Base-by-base conservation (phyloP, 2,888 invertebrate genomes). In the Homarus gammarus region DNA sequence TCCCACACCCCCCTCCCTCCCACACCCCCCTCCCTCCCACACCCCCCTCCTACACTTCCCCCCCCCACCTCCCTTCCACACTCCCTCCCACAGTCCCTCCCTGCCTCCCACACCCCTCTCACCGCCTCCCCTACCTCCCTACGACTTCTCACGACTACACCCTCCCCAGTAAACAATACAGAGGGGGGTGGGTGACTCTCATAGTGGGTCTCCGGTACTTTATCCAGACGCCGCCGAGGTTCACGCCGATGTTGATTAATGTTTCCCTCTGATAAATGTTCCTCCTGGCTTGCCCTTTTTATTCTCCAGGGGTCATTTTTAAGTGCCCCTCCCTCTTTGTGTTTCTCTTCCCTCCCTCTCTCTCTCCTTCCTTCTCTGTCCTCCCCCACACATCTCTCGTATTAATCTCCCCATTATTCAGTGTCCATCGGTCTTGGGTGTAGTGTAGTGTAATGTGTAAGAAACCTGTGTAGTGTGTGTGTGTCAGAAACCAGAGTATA, bases 241-340 rank as follows among this genome's bases (percentile, higher is more conserved):
- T 49, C 49, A 49, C 49, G 49, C 15, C 49, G 49, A 49, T 49
- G 27, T 40, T 77, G 77, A 77, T 77, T 77, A 77, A 77, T 77
- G 77, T n/a, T 77, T 44, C 77, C 31, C 44, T 40, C 27, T 77
- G 77, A 77, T 77, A n/a, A 77, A 77, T 77, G 77, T 77, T 38
- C 77, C 15, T 49, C 49, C 15, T 44, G 77, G 44, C 77, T 36
- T 44, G 44, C 27, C 77, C 77, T 44, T 49, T 49, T n/a, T n/a
- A n/a, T n/a, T 40, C 73, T 73, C 77, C 44, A 15, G 77, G 44
- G 77, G 40, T 77, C 77, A 77, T 49, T 77, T 77, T 77, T 8
- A 49, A 77, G 77, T 77, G 77, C 44, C 36, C 56, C 36, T 36
- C 33, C 56, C 78, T 33, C 18, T 8, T 33, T 31, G 18, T 2